Conservation (phyloP, 2,113 vertebrate genomes). For the Rhinopomastus cyanomelas region DNA sequence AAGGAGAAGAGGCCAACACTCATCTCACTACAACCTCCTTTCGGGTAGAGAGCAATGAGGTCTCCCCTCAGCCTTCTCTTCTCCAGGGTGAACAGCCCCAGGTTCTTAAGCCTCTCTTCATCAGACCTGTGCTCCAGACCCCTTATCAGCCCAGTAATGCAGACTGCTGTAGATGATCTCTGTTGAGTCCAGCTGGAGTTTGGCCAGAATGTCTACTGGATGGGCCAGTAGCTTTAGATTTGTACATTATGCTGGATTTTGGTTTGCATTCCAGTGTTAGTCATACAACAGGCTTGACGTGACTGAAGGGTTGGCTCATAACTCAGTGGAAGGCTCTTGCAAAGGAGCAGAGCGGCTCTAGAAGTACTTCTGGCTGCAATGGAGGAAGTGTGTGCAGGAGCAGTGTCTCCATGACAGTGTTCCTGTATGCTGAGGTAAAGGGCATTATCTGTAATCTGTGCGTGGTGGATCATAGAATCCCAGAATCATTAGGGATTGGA, state of each 20-base stretch:
- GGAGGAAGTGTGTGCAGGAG: neutral
- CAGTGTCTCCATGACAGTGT: neutral
- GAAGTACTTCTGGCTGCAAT: neutral
- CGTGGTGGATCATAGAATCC: too few relatives aligned
- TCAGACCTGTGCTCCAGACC: too few relatives aligned
- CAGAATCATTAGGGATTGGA: too few relatives aligned
- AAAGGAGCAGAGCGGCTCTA: neutral
- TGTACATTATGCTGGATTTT: neutral
- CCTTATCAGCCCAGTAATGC: too few relatives aligned
- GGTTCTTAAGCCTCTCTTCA: too few relatives aligned
- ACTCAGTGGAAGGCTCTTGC: neutral
- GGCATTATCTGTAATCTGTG: neutral
- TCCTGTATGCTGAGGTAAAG: neutral
- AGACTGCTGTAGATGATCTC: too few relatives aligned
- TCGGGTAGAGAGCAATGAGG: neutral
- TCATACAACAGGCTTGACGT: neutral
- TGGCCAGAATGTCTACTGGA: fast-evolving
- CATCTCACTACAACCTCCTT: too few relatives aligned
- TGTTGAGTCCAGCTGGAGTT: neutral
- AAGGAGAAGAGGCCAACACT: too few relatives aligned
- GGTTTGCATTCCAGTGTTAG: neutral
- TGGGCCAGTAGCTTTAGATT: neutral
- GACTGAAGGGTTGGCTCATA: neutral
- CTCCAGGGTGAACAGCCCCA: too few relatives aligned
- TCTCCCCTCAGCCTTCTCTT: too few relatives aligned